Base-by-base conservation (phyloP, 2,113 vertebrate species). In the Ceuthmochares aereus region DNA sequence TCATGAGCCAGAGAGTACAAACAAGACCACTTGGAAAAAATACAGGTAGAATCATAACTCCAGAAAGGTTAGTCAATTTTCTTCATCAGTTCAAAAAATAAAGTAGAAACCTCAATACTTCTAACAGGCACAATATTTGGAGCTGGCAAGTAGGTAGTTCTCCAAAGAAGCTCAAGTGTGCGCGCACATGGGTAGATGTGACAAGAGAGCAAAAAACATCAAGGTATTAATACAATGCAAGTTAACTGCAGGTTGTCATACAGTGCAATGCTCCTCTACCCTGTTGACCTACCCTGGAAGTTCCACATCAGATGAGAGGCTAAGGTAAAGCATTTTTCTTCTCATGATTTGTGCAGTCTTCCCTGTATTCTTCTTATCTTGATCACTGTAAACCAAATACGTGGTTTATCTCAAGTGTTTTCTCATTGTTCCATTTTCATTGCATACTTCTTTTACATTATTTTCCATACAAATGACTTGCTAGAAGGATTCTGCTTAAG, bases 141-240 rank as follows among this genome's bases (percentile, higher is more conserved):
- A 66, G 43, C 43, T 70, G 62, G 2, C n/a, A 55, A 37, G 56
- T 4, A 42, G 43, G 22, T 14, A 14, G 34, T 5, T 43, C 54
- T 59, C 37, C 26, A 25, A 74, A 67, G 27, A 75, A 12, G 25
- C 17, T 18, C 3, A 0, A 37, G 17, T 27, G 10, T 12, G 34
- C 17, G 55, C 14, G 17, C 36, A 16, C 20, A 26, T 5, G 8
- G 43, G 13, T 54, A 26, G 37, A 22, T 77, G 40, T 30, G 30
- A 27, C 34, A 51, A 43, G 8, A 7, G 4, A 7, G 15, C 4
- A 13, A 27, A 16, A 14, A 2, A 45, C 49, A n/a, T 29, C 34
- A 66, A 4, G 34, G 14, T 30, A 13, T 40, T 40, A 47, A 21
- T 40, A 47, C 0, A 0, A 60, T 0, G 2, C 34, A 58, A 58